These are phyloP conservation scores for Patella pellucida DNA, from an alignment of 2,888 invertebrate species.

Conservation along the genomic window DNA sequence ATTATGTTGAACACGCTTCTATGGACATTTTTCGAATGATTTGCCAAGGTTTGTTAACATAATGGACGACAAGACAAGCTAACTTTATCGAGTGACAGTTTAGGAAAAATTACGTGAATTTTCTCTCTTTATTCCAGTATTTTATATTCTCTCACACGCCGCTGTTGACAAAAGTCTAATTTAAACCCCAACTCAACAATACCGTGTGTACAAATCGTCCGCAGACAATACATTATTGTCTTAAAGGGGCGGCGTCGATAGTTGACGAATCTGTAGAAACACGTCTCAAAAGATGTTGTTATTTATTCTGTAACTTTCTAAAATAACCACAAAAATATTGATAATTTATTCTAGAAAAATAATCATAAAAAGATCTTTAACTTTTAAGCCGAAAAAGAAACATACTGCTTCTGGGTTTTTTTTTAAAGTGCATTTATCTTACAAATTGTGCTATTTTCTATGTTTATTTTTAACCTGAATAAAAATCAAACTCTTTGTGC, in stretches of 20 bases:
- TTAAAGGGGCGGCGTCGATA: neutral
- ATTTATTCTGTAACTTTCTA: too few species aligned
- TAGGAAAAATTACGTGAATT: neutral
- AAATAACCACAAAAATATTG: too few species aligned
- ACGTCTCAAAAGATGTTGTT: too few species aligned
- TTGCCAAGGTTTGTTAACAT: conserved; percentile 6
- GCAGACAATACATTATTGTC: conserved; percentile 3
- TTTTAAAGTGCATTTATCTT: too few species aligned
- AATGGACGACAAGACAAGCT: conserved; percentile 2
- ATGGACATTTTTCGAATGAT: conserved; percentile 7
- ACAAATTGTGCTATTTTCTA: too few species aligned
- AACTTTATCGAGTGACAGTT: conserved; percentile 2
- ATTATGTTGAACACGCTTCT: conserved; percentile 3
- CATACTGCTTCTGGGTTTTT: too few species aligned
- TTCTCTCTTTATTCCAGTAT: neutral
- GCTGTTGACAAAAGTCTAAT: neutral
- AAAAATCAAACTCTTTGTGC: neutral
- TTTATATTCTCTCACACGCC: conserved; percentile 10
- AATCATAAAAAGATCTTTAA: too few species aligned
- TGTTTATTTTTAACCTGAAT: too few species aligned
- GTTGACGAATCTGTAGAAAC: too few species aligned
- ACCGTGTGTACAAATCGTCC: neutral
- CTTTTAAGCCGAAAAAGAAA: too few species aligned
- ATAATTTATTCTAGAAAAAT: too few species aligned
- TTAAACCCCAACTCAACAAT: neutral